These are phyloP conservation scores for Clavelina lepadiformis DNA, from an alignment of 23 tunicate genomes.

Conservation along the genomic window DNA sequence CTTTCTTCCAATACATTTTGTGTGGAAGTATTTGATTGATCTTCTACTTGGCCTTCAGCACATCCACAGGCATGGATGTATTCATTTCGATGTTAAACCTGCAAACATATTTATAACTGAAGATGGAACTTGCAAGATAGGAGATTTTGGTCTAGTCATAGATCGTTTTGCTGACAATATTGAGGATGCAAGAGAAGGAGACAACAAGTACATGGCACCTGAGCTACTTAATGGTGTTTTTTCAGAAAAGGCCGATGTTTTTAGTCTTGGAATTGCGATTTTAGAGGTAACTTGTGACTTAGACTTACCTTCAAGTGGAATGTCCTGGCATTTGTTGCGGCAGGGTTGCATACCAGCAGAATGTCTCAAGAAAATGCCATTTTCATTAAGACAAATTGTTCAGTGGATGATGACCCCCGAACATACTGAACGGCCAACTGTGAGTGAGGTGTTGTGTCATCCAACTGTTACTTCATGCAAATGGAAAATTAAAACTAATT, in stretches of 20 bases:
- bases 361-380: slow-evolving; percentile 33
- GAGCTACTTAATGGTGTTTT: slow-evolving; percentile 58
- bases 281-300: slow-evolving; percentile 55
- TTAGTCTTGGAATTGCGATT: slow-evolving; percentile 81
- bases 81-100: slow-evolving; percentile 88
- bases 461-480: slow-evolving; percentile 19
- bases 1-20: slow-evolving; percentile 18
- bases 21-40: slow-evolving; percentile 74
- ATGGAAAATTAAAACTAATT: neutral
- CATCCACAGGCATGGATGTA: slow-evolving; percentile 66
- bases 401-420: slow-evolving; percentile 75
- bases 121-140: slow-evolving; percentile 64
- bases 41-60: slow-evolving; percentile 67
- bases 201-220: slow-evolving; percentile 87
- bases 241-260: slow-evolving; percentile 78
- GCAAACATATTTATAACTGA: slow-evolving; percentile 63
- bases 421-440: slow-evolving; percentile 32
- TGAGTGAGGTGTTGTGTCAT: slow-evolving; percentile 38
- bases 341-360: slow-evolving; percentile 67
- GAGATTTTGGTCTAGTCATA: slow-evolving; percentile 78
- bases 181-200: slow-evolving; percentile 67
- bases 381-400: slow-evolving; percentile 21
- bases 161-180: slow-evolving; percentile 31
- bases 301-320: slow-evolving; percentile 66
- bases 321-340: slow-evolving; percentile 69